Conservation (phyloP, 2,797 vertebrate species). For the Ambastaia sidthimunki region DNA sequence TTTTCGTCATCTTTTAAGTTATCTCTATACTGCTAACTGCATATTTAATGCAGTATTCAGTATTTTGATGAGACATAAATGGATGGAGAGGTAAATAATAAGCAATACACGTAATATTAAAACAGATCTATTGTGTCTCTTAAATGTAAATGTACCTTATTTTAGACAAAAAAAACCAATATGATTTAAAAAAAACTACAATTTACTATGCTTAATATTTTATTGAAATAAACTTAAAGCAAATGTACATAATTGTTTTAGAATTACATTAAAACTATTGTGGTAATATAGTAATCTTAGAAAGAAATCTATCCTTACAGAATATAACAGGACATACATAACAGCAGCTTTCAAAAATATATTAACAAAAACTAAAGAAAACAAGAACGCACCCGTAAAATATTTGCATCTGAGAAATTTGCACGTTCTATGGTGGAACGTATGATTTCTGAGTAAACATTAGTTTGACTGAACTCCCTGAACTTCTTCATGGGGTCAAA, state of each 20-base stretch:
- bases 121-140: neutral
- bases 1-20: neutral
- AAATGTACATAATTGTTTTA: neutral
- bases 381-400: neutral
- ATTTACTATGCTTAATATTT: neutral
- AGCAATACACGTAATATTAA: neutral
- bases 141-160: neutral
- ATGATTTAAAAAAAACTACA: neutral
- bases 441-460: neutral
- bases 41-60: slow-evolving; percentile 1
- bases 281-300: no score
- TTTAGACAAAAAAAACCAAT: neutral
- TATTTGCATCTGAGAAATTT: neutral
- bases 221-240: neutral
- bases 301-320: no score
- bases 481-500: neutral
- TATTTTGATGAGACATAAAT: neutral
- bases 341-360: neutral
- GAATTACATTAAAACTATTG: neutral
- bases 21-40: neutral
- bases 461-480: neutral
- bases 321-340: no score
- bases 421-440: neutral
- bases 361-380: neutral
- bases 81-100: neutral